These are phyloP conservation scores for Mesorhabditis sp. DNA, from an alignment of 2,888 invertebrate species.

Conservation along the genomic window DNA sequence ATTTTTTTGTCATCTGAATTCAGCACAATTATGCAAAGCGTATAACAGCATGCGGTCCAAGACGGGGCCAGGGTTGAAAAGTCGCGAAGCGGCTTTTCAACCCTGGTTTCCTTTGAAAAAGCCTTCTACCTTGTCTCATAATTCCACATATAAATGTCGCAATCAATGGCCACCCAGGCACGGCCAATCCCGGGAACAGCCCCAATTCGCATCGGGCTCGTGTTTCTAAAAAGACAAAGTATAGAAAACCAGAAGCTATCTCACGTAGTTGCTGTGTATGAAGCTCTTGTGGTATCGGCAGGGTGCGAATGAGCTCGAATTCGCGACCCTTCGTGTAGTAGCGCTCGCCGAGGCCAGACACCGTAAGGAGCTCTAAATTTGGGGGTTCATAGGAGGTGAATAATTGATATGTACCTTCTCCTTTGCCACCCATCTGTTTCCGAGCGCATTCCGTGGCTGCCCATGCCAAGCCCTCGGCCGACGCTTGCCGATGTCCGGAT, in stretches of 20 bases:
- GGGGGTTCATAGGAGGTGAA: no score
- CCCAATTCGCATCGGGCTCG: slow-evolving; percentile 96
- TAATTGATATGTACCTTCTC: not conserved
- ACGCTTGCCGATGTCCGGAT: no score
- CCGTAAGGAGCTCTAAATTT: slow-evolving; percentile 29
- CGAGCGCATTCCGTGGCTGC: no score
- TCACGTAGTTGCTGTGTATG: slow-evolving; percentile 47
- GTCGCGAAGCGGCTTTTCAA: no score
- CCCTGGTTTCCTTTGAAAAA: no score
- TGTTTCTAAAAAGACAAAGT: slow-evolving; percentile 78
- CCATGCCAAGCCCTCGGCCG: no score
- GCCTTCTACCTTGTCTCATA: slow-evolving; percentile 86
- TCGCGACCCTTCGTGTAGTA: slow-evolving; percentile 33
- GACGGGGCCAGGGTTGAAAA: no score
- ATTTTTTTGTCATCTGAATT: no score
- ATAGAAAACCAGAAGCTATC: no score
- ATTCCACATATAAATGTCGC: slow-evolving; percentile 95
- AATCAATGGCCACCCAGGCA: slow-evolving; percentile 95
- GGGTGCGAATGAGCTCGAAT: slow-evolving; percentile 25
- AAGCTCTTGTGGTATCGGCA: slow-evolving; percentile 47
- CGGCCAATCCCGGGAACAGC: slow-evolving; percentile 89
- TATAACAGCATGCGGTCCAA: no score
- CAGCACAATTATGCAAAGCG: no score
- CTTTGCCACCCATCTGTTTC: no score
- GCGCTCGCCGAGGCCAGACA: slow-evolving; percentile 40